phyloP scores from a whole-genome alignment of 2,888 invertebrate genomes.

The Hoplodrina blanda region DNA sequence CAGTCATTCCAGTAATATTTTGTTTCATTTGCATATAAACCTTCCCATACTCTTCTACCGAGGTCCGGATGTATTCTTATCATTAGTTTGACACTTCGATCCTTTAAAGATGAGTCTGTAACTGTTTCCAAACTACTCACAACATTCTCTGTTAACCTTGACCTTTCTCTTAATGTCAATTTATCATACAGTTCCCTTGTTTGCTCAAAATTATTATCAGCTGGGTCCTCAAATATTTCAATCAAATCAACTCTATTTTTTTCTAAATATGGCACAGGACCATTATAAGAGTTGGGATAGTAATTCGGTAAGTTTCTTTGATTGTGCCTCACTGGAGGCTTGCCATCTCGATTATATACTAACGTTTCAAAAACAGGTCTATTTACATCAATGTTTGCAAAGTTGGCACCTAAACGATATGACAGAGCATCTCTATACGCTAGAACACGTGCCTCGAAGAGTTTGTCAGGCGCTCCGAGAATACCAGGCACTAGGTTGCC shows the following conservation, averaged over 20 bases:
- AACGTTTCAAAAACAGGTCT: slow-evolving; percentile 93
- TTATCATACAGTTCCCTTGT: slow-evolving; percentile 94
- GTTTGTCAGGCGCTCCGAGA: slow-evolving; percentile 96
- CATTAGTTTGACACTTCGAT: slow-evolving; percentile 94
- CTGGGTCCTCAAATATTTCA: slow-evolving; percentile 92
- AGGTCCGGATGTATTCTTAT: slow-evolving; percentile 94
- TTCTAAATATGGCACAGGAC: slow-evolving; percentile 93
- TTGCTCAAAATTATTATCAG: slow-evolving; percentile 97
- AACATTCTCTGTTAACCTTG: slow-evolving; percentile 95
- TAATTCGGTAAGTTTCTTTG: slow-evolving; percentile 97
- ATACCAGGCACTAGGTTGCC: slow-evolving; percentile 97
- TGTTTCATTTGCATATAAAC: slow-evolving; percentile 70
- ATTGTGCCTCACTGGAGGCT: slow-evolving; percentile 93
- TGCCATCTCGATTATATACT: slow-evolving; percentile 97
- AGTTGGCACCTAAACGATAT: slow-evolving; percentile 96
- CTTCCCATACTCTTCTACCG: slow-evolving; percentile 87
- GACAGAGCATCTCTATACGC: slow-evolving; percentile 96
- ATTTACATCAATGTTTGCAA: slow-evolving; percentile 97
- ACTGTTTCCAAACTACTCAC: slow-evolving; percentile 93
- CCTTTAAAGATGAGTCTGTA: slow-evolving; percentile 90
- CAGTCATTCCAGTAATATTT: slow-evolving; percentile 17
- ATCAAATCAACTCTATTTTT: slow-evolving; percentile 88
- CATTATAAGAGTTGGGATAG: slow-evolving; percentile 97
- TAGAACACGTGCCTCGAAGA: slow-evolving; percentile 95
- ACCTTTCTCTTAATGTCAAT: slow-evolving; percentile 93